phyloP scores from a whole-genome alignment of 2,113 vertebrate genomes.

The Anser cygnoides region DNA sequence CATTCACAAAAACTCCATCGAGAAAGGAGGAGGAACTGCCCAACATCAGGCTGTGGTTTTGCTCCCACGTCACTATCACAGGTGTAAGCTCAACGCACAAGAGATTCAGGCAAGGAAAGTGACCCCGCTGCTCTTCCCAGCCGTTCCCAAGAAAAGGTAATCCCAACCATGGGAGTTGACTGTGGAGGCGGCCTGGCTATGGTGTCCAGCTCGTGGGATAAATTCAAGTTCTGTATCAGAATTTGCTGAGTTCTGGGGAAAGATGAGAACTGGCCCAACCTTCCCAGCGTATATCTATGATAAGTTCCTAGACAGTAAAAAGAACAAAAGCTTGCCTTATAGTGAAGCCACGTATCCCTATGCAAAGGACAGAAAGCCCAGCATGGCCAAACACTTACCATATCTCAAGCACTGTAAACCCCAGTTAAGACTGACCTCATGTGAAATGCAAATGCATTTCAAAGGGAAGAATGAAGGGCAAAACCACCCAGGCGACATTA shows the following conservation, averaged over 20 bases:
- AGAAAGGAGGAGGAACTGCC: background rate
- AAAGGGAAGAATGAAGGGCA: background rate
- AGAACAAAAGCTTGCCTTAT: background rate
- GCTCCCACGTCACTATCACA: rapidly evolving
- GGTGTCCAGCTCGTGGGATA: background rate
- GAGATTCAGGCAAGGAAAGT: background rate
- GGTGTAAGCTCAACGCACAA: rapidly evolving
- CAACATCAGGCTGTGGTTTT: rapidly evolving
- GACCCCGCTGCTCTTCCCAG: background rate
- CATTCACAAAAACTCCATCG: background rate
- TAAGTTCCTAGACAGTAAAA: background rate
- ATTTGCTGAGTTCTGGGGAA: background rate
- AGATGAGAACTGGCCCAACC: background rate
- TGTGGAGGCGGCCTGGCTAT: background rate
- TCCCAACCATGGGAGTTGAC: background rate
- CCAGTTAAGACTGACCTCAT: background rate
- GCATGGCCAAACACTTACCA: background rate
- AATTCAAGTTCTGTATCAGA: background rate
- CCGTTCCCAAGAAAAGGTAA: background rate
- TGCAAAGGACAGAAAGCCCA: background rate
- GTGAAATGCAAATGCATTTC: background rate
- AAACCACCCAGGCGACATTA: background rate
- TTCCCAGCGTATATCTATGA: background rate
- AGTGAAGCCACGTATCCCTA: background rate
- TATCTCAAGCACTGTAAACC: background rate